Base-by-base conservation (phyloP, 2,797 vertebrate genomes). In the Atherinosoma microstoma region DNA sequence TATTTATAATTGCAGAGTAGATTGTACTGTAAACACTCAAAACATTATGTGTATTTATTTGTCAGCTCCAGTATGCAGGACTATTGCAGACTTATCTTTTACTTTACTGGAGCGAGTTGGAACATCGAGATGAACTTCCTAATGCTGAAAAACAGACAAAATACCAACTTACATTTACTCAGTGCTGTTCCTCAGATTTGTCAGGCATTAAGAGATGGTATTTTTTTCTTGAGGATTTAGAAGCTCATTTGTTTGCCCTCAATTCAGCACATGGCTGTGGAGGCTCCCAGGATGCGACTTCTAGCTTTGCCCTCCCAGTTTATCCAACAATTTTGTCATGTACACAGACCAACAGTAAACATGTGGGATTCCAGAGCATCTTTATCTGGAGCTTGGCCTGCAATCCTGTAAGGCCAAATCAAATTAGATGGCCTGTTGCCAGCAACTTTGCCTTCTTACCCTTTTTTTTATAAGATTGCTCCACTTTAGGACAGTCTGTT, bases 381-480 rank as follows among this genome's bases (percentile, higher is more conserved):
- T 56, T 84, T 58, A 86, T 86, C 66, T 79, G 69, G 65, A 87
- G 65, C 71, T 40, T 71, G 70, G 54, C 70, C 73, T 69, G 66
- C 76, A 77, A 67, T 76, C 57, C 77, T 72, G 30, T 77, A 66
- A 76, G 67, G 22, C 47, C 18, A 47, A 24, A 76, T 85, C 64
- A 85, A 79, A 90, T 91, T 79, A 92, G 70, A 89, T 90, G 89
- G 89, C 78, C 64, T 40, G 42, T 12, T 16, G 89, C 90, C 91
- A 88, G 78, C 34, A 73, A 68, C 72, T 75, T 72, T 83, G 73
- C 68, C 76, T 60, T 58, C 61, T 77, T 74, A 78, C 73, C 29
- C 35, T 82, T 63, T 79, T 89, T 70, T 76, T 30, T 70, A 81
- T 49, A 64, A 77, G 86, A 91, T 91, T 87, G 86, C 61, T 87